A percentile compares a stretch with the other conserved stretches of the same genome.
Conservation (phyloP, 2,888 invertebrate species). For the Rugalucina vietnamica region DNA sequence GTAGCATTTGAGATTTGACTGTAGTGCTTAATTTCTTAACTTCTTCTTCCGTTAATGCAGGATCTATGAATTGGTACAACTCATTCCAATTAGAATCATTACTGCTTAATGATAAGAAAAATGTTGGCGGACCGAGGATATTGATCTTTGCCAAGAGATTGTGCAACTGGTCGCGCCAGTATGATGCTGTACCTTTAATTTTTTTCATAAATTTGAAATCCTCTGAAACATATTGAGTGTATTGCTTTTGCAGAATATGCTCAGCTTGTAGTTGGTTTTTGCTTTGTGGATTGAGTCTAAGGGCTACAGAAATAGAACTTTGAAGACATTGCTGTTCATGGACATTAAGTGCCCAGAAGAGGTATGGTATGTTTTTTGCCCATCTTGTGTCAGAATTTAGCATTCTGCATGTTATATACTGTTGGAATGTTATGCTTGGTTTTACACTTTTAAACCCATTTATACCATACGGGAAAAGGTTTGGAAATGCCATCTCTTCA, state of each 20-base stretch:
- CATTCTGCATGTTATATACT: slow-evolving; percentile 33
- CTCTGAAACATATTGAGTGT: slow-evolving; percentile 18
- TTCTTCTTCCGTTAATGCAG: slow-evolving; percentile 4
- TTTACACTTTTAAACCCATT: background rate
- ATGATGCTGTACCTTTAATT: slow-evolving; percentile 42
- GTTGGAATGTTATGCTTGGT: slow-evolving; percentile 12
- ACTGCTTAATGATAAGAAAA: slow-evolving; percentile 40
- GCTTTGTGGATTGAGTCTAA: slow-evolving; percentile 13
- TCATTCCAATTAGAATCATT: slow-evolving; percentile 41
- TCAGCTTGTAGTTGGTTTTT: slow-evolving; percentile 1
- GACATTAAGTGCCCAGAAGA: slow-evolving; percentile 41
- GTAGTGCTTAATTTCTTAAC: slow-evolving; percentile 2
- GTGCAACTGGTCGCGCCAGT: slow-evolving; percentile 38
- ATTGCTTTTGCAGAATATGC: background rate
- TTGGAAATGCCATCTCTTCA: slow-evolving; percentile 45
- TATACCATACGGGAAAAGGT: slow-evolving; percentile 37
- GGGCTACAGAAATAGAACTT: slow-evolving; percentile 22
- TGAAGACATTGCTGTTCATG: slow-evolving; percentile 34
- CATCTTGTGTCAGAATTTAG: slow-evolving; percentile 32
- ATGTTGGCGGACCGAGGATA: slow-evolving; percentile 40
- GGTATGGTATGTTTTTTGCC: slow-evolving; percentile 24
- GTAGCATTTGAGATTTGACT: slow-evolving; percentile 11
- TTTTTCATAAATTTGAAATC: slow-evolving; percentile 47
- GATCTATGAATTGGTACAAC: slow-evolving; percentile 35
- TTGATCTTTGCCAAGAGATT: slow-evolving; percentile 42